Conservation (phyloP, 2,888 invertebrate genomes). For the Trilocha varians region DNA sequence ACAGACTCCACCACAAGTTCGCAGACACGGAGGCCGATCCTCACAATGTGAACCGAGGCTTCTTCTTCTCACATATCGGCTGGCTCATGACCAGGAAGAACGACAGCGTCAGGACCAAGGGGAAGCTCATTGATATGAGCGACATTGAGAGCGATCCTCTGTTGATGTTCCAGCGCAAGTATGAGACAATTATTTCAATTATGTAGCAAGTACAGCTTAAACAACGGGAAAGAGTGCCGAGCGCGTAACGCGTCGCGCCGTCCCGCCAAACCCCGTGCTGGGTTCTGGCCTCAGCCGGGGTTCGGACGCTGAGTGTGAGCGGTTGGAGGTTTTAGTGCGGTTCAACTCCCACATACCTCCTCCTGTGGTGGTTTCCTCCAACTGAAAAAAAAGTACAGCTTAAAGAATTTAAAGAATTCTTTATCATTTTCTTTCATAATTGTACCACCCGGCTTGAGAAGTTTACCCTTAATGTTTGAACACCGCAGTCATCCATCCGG, state of each 20-base stretch:
- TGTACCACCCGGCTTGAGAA: no score
- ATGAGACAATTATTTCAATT: neutral
- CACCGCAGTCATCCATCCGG: no score
- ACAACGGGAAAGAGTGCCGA: neutral
- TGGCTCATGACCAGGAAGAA: conserved; percentile 84
- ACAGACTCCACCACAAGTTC: conserved; percentile 69
- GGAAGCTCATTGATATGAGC: conserved; percentile 77
- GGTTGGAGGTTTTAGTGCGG: no score
- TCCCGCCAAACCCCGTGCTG: no score
- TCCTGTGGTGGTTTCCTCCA: no score
- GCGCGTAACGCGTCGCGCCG: neutral
- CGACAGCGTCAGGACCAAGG: conserved; percentile 78
- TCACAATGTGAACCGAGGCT: conserved; percentile 81
- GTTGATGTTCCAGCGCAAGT: conserved; percentile 12
- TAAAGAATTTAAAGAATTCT: no score
- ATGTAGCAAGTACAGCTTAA: neutral
- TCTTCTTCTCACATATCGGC: conserved; percentile 83
- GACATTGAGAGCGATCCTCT: conserved; percentile 53
- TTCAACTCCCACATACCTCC: no score
- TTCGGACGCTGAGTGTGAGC: no score
- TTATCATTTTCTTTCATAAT: no score
- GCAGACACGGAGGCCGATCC: conserved; percentile 84
- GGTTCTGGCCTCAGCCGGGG: no score
- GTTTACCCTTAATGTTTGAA: no score
- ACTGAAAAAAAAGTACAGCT: no score